Percentiles rank a stretch among this genome's conserved stretches.
Conservation (phyloP, 2,113 vertebrate species). For the Procavia capensis region DNA sequence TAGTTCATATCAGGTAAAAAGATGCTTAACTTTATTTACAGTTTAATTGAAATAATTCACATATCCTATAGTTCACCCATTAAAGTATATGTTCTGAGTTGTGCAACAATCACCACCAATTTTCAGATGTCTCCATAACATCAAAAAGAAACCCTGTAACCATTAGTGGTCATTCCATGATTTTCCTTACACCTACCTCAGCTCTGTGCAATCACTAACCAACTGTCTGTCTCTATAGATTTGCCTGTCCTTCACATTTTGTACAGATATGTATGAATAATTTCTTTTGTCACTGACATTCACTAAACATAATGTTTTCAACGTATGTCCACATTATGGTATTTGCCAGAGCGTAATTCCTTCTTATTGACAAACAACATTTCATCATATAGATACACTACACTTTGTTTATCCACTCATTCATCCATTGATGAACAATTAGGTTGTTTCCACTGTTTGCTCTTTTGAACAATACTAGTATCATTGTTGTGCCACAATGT, state of each 20-base stretch:
- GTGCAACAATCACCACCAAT: background rate
- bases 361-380: background rate
- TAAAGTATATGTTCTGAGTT: background rate
- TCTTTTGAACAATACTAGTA: background rate
- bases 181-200: background rate
- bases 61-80: background rate
- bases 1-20: background rate
- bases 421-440: background rate
- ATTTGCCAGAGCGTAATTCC: background rate
- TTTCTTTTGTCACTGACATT: background rate
- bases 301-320: background rate
- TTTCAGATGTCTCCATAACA: background rate
- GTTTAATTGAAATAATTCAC: background rate
- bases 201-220: background rate
- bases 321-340: background rate
- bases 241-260: constrained; percentile 26
- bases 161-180: background rate
- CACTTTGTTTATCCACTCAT: background rate
- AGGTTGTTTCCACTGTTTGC: background rate
- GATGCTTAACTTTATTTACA: constrained; percentile 29
- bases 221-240: background rate
- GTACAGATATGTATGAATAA: background rate
- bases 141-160: background rate
- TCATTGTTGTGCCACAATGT: background rate
- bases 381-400: no score